Evolutionary conservation across 2,888 invertebrate genomes (phyloP).

Genomic region (Dryomyza anilis): DNA sequence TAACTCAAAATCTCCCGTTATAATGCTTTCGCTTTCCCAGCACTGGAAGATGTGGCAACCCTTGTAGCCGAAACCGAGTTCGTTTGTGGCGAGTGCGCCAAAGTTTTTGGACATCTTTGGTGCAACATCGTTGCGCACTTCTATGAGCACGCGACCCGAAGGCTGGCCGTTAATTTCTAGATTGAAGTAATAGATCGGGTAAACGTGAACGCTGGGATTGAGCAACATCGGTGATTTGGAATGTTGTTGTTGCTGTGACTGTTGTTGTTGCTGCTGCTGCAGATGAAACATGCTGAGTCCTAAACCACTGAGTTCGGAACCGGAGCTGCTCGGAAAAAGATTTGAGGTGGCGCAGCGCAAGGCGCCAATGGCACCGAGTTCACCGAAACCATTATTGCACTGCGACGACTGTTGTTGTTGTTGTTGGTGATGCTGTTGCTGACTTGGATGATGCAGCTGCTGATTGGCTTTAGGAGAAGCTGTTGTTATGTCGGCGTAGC

Average conservation of each 20-base stretch:
- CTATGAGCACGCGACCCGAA: slow-evolving; percentile 76
- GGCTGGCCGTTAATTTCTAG: slow-evolving; percentile 75
- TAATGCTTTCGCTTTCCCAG: slow-evolving; percentile 82
- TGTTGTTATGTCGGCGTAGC: slow-evolving; percentile 52
- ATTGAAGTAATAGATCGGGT: slow-evolving; percentile 77
- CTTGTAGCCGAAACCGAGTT: slow-evolving; percentile 77
- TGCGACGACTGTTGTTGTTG: slow-evolving; percentile 25
- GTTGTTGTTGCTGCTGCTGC: slow-evolving; percentile 34
- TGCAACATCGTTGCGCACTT: slow-evolving; percentile 77
- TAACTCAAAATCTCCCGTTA: slow-evolving; percentile 80
- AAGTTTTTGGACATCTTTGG: slow-evolving; percentile 84
- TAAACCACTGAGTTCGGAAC: slow-evolving; percentile 37
- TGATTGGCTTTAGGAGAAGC: slow-evolving; percentile 41
- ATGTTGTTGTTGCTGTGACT: slow-evolving; percentile 7
- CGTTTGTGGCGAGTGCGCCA: slow-evolving; percentile 72
- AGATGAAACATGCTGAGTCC: slow-evolving; percentile 34
- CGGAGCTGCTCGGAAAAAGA: slow-evolving; percentile 25
- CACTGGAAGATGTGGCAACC: slow-evolving; percentile 82
- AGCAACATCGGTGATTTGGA: slow-evolving; percentile 60
- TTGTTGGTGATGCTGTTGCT: slow-evolving; percentile 21
- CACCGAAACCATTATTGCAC: slow-evolving; percentile 19
- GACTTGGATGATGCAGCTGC: slow-evolving; percentile 37
- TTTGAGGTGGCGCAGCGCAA: slow-evolving; percentile 32
- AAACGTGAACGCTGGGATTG: slow-evolving; percentile 65
- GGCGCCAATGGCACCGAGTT: slow-evolving; percentile 34